These are phyloP conservation scores for pig (Sus scrofa) DNA, from an alignment of 2,113 vertebrate genomes.

Conservation along the genomic window DNA sequence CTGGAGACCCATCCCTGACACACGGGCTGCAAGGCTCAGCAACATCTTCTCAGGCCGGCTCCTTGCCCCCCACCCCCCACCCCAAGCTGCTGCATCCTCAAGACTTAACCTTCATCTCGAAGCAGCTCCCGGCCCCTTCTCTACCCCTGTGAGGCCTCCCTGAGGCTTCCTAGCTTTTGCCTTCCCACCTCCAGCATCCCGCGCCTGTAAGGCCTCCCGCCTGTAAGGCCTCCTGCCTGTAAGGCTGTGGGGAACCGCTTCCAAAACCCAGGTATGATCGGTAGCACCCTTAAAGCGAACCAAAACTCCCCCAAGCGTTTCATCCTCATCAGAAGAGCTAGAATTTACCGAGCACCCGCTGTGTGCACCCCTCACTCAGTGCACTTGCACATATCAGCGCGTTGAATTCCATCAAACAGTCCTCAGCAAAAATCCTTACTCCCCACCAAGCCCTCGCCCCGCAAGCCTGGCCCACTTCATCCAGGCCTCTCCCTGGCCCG, in stretches of 20 bases:
- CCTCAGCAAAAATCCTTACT: neutral
- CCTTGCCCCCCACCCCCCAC: fast-evolving
- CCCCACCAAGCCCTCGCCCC: neutral
- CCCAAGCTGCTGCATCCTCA: neutral
- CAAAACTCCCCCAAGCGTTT: neutral
- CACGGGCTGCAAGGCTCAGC: neutral
- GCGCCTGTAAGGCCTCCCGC: neutral
- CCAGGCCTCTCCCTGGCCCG: neutral
- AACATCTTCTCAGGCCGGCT: neutral
- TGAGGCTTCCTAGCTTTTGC: neutral
- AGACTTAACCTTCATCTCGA: neutral
- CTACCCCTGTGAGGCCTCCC: no score
- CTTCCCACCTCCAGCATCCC: neutral
- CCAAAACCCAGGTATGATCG: neutral
- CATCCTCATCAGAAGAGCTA: neutral
- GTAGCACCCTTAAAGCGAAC: neutral
- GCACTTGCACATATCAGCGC: neutral
- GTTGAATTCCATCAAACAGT: neutral
- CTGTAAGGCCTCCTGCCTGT: neutral
- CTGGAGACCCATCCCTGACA: fast-evolving
- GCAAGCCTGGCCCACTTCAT: neutral
- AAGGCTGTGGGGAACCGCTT: neutral
- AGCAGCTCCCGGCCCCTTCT: neutral
- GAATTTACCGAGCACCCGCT: neutral
- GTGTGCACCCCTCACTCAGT: neutral